Evolutionary conservation across 2,888 invertebrate genomes (phyloP), one percentile per base, ranked within the genome.

Genomic region (Leucoma salicis): DNA sequence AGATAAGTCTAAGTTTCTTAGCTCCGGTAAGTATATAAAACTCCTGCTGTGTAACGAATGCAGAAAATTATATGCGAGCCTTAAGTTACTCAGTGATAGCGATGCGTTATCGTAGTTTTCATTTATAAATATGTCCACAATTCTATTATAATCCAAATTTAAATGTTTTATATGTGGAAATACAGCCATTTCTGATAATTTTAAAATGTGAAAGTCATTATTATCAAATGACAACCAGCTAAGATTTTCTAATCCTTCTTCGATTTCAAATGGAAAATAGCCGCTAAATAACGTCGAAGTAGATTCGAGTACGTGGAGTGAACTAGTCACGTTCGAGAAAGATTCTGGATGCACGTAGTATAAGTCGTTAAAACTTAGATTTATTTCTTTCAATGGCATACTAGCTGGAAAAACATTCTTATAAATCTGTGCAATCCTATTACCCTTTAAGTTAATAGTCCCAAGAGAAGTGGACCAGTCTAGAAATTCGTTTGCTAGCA

Each of bases 281-380:
- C 96, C 95, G 11, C 94, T 93, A 59, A 95, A 94, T 33, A 96
- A 93, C 14, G 96, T 95, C 65, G 96, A 96, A 49, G 97, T 96
- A 38, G 97, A 91, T 78, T 97, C 97, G 27, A 97, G 84, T 49
- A 95, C 95, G 77, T 95, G 95, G 37, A 97, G 83, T 14, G 93
- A 93, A 38, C 92, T 91, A 24, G 94, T 93, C 45, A 97, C 91
- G 63, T 95, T 95, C 44, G 92, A 91, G 74, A 97, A 96, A 12
- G 96, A 94, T 69, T 95, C 92, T 15, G 93, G 92, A 71, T 96
- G 95, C 57, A 98, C 92, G 67, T 94, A 94, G 62, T 94, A 93
- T 52, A 98, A 92, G 68, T 95, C 94, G 81, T 98, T 98, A 82
- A 97, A 97, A 73, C 97, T 97, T 55, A 98, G 87, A 82, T 96